Evolutionary conservation across 2,113 vertebrate genomes (phyloP), one percentile per base, ranked within the genome.

Genomic region (Halcyon malimbica): DNA sequence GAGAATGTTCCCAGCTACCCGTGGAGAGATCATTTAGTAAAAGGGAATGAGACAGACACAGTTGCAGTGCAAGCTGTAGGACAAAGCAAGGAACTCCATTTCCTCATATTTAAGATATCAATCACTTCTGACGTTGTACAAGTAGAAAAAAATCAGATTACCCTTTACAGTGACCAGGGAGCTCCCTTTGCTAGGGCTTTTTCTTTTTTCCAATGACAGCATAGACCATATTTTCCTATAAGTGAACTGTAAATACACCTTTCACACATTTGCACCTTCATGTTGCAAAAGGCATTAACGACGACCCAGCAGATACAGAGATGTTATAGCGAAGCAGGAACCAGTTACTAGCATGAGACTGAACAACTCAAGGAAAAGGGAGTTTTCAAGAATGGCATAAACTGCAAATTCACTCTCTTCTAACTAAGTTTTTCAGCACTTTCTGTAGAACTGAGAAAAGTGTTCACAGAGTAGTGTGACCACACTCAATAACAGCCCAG

Each of bases 91-190:
- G 87, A 92, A 79, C 21, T n/a, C 59, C 6, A 19, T 84, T 95
- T 96, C 86, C 89, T 93, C 89, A 63, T 89, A 76, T 84, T 93
- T 96, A 65, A 76, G 39, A 12, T 84, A 92, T 79, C 89, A 89
- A 33, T 56, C 73, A 82, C 77, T 91, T 76, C 80, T 94, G 63
- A 71, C 35, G 18, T 87, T 78, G 64, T 90, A 83, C 31, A 89
- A 87, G 60, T 46, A n/a, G 73, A 81, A 89, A 69, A 81, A 92
- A 92, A 92, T 84, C 90, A 71, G 77, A 96, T 93, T 89, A 71
- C 53, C 56, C 41, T 71, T 89, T 82, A 87, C 53, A 89, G 74
- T 94, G 95, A 96, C 90, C 95, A 17, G 1, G 35, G 41, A 62
- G 31, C 70, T 89, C 75, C 60, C 59, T 82, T 82, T 82, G 73